Percentiles rank a stretch among this genome's conserved stretches.
Evolutionary conservation across 2,888 invertebrate species (phyloP).

Genomic region (Xylocampa areola): DNA sequence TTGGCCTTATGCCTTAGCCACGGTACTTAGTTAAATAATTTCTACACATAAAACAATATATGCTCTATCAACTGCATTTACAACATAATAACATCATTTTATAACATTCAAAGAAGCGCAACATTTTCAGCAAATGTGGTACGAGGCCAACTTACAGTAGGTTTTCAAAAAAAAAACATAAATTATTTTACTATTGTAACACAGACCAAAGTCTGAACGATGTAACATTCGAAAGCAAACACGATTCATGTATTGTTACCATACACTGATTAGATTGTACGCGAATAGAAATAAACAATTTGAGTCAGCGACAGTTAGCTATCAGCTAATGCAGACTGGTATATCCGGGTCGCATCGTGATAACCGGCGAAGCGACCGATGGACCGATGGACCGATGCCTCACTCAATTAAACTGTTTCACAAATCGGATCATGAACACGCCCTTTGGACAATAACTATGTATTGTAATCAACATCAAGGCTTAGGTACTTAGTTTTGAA

Average conservation of each 20-base stretch:
- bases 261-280: conserved; percentile 11
- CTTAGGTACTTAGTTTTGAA: conserved; percentile 53
- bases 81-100: too few relatives aligned
- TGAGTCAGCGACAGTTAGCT: conserved; percentile 21
- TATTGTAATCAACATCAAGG: conserved; percentile 60
- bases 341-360: conserved; percentile 54
- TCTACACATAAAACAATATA: conserved; percentile 13
- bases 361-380: conserved; percentile 45
- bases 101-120: too few relatives aligned
- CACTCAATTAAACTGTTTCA: conserved; percentile 29
- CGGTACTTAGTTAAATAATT: conserved; percentile 23
- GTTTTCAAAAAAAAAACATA: too few relatives aligned
- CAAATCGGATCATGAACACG: conserved; percentile 59
- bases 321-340: conserved; percentile 38
- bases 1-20: conserved; percentile 6
- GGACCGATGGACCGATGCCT: conserved; percentile 5
- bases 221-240: too few relatives aligned
- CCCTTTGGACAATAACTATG: conserved; percentile 58
- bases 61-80: not conserved
- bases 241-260: too few relatives aligned
- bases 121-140: too few relatives aligned
- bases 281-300: conserved; percentile 21
- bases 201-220: too few relatives aligned
- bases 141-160: too few relatives aligned
- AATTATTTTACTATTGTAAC: too few relatives aligned